Evolutionary conservation across 2,888 invertebrate species (phyloP).

Genomic region (Polia nebulosa): DNA sequence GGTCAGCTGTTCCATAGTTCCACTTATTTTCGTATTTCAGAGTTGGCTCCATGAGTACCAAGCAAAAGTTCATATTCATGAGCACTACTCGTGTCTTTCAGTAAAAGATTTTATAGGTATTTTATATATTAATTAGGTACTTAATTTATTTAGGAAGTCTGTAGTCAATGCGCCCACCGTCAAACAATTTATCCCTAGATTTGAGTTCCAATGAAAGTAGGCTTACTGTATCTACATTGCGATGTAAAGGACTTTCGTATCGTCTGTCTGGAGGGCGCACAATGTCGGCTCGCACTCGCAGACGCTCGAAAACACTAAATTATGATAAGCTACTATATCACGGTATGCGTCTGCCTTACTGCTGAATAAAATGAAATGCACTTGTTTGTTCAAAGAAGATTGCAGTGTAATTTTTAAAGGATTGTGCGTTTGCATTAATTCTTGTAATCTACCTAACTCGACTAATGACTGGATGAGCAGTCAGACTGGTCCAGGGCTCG

Average conservation of each 20-base stretch:
- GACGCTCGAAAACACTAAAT: slow-evolving; percentile 45
- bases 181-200: background rate
- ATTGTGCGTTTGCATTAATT: no score
- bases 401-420: background rate
- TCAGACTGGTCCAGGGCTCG: no score
- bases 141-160: background rate
- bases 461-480: no score
- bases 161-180: background rate
- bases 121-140: background rate
- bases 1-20: no score
- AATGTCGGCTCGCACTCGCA: slow-evolving; percentile 57
- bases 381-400: background rate
- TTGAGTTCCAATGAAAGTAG: background rate
- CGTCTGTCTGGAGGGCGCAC: slow-evolving; percentile 65
- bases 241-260: slow-evolving; percentile 36
- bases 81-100: no score
- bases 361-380: slow-evolving; percentile 30
- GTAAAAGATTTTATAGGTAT: background rate
- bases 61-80: no score
- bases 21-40: no score
- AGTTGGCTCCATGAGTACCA: no score
- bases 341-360: slow-evolving; percentile 6
- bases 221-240: slow-evolving; percentile 23
- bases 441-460: no score
- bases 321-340: slow-evolving; percentile 33